Evolutionary conservation across 1,140 invertebrate genomes (phyloP), one percentile per base, ranked within the genome.

Genomic region (Sycophila sp.): DNA sequence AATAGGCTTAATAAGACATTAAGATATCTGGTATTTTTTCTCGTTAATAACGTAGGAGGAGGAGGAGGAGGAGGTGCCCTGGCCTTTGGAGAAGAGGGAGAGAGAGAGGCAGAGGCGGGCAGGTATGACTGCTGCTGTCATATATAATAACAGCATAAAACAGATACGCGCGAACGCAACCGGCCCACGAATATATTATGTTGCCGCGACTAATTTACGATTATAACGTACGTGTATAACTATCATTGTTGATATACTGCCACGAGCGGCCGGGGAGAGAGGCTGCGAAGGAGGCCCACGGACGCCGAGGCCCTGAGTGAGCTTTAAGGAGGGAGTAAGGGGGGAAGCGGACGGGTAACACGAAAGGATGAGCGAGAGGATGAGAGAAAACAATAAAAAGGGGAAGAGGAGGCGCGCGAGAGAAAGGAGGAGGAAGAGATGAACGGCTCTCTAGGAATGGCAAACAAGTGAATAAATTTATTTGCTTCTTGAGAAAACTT

Each of bases 91-190:
- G 72, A 73, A 49, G 63, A 69, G 63, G 66, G 24, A 60, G 19
- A 26, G 28, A 45, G 24, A 26, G 40, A 28, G 40, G 69, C 53
- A 72, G 66, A 66, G 59, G 77, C 69, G 70, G 78, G 80, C 76
- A 79, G 75, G 82, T 84, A 85, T 85, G 83, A 86, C 83, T 84
- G 81, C 75, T 81, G 79, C 83, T 86, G 85, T 85, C 85, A 84
- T 86, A 86, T 86, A 86, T 86, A 86, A 86, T 86, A 86, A 86
- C 82, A 81, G 84, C 85, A 85, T 86, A 86, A 85, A 86, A 86
- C 84, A 85, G 83, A 85, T 85, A 85, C 82, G 84, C 82, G 83
- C 83, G 83, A 85, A 83, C 42, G 77, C 80, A 80, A 81, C 80
- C 83, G 74, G 75, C 82, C 77, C 82, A 80, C 82, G 85, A 86